These are phyloP conservation scores for Apis florea DNA, from an alignment of 1,140 invertebrate genomes.

Conservation along the genomic window DNA sequence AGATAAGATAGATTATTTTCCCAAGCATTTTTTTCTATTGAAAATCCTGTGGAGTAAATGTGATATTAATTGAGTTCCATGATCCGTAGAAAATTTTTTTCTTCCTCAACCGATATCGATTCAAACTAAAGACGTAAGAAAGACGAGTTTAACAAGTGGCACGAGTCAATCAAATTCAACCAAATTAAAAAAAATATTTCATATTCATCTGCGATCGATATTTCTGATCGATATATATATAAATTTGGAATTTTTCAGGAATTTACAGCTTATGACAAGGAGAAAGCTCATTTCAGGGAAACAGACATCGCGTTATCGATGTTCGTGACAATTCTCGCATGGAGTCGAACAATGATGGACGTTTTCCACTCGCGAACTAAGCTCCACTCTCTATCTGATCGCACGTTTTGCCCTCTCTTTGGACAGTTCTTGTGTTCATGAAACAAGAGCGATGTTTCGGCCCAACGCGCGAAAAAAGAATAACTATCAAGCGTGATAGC, in stretches of 20 bases:
- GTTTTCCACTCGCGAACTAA: not conserved
- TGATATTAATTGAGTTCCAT: no score
- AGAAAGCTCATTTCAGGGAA: constrained; percentile 7
- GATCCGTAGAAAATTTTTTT: no score
- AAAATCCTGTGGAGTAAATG: no score
- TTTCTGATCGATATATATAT: constrained; percentile 22
- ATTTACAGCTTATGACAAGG: constrained; percentile 1
- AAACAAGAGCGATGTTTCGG: not conserved
- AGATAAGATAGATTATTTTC: no score
- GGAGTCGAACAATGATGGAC: not conserved
- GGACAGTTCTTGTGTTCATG: not conserved
- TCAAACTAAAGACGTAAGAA: no score
- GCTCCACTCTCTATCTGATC: constrained; percentile 3
- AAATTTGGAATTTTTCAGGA: not conserved
- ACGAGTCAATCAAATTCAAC: no score
- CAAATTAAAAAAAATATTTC: no score
- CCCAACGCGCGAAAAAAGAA: not conserved
- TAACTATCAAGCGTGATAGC: constrained; percentile 12
- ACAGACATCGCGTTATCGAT: constrained; percentile 26
- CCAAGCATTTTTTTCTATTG: no score
- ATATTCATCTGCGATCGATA: constrained; percentile 2
- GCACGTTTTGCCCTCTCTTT: not conserved
- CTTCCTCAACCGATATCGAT: no score
- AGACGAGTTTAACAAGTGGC: no score
- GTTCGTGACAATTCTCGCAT: constrained; percentile 29